phyloP scores from a whole-genome alignment of 2,888 invertebrate species.

The Nezara viridula region DNA sequence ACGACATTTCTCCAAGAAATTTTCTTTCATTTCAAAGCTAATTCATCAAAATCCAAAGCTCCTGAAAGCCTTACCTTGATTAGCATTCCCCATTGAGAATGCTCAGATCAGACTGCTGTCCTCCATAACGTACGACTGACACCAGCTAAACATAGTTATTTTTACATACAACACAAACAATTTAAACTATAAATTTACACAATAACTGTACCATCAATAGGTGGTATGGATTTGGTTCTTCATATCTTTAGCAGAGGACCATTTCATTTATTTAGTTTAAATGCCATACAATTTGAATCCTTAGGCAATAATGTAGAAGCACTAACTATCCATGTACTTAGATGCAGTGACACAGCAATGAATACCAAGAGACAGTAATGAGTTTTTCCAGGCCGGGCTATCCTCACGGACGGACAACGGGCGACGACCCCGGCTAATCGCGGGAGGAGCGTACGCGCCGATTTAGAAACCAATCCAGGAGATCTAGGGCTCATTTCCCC shows the following conservation, averaged over 20 bases:
- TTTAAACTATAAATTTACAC: no score
- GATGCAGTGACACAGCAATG: neutral
- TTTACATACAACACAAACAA: no score
- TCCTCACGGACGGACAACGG: neutral
- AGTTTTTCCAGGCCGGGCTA: neutral
- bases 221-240: no score
- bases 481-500: conserved; percentile 46
- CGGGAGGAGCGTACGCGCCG: conserved; percentile 37
- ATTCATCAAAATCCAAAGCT: no score
- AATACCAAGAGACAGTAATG: conserved; percentile 9
- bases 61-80: no score
- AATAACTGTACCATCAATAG: no score
- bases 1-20: no score
- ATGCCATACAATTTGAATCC: neutral
- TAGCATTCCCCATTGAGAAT: no score
- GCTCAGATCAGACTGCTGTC: no score
- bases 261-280: neutral
- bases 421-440: conserved; percentile 44
- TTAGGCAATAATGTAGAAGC: neutral
- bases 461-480: conserved; percentile 44
- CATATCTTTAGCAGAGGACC: neutral
- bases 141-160: no score
- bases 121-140: no score
- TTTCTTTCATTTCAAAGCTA: no score
- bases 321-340: neutral